Percentiles rank a stretch among this genome's conserved stretches.
Evolutionary conservation across 2,113 vertebrate genomes (phyloP).

Genomic region (Labeo rohita): DNA sequence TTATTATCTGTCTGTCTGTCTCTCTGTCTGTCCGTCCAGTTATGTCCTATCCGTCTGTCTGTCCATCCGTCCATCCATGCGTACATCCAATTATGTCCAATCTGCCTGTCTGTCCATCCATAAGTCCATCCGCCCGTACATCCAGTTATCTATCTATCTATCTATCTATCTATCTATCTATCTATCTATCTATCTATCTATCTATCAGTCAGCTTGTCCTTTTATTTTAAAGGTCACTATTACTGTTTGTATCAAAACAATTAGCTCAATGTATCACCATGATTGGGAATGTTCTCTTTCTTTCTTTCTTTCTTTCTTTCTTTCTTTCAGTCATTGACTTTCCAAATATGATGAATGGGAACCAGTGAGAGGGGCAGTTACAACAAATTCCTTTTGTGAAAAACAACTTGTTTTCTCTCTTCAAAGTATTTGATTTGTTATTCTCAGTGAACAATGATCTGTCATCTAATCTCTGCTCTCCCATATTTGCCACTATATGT

Average conservation of each 20-base stretch:
- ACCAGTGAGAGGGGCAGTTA: not conserved
- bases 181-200: not conserved
- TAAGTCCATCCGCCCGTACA: too few species aligned
- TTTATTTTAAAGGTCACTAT: not conserved
- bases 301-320: too few species aligned
- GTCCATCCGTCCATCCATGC: not conserved
- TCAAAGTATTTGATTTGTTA: slow-evolving; percentile 33
- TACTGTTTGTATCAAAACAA: slow-evolving; percentile 1
- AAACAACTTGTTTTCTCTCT: slow-evolving; percentile 42
- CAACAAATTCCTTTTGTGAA: not conserved
- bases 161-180: not conserved
- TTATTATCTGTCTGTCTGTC: not conserved
- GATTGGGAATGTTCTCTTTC: not conserved
- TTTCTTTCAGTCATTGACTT: not conserved
- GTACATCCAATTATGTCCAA: too few species aligned
- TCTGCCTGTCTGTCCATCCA: not conserved
- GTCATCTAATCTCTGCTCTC: slow-evolving; percentile 54
- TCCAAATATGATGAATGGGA: not conserved
- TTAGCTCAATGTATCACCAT: not conserved
- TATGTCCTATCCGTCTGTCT: not conserved
- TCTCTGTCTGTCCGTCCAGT: not conserved
- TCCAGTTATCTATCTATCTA: not conserved
- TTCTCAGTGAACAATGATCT: slow-evolving; percentile 37
- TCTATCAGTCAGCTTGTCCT: not conserved
- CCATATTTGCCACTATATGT: slow-evolving; percentile 54